Evolutionary conservation across 2,888 invertebrate genomes (phyloP).

Genomic region (Chaetogeoica ovagalla): DNA sequence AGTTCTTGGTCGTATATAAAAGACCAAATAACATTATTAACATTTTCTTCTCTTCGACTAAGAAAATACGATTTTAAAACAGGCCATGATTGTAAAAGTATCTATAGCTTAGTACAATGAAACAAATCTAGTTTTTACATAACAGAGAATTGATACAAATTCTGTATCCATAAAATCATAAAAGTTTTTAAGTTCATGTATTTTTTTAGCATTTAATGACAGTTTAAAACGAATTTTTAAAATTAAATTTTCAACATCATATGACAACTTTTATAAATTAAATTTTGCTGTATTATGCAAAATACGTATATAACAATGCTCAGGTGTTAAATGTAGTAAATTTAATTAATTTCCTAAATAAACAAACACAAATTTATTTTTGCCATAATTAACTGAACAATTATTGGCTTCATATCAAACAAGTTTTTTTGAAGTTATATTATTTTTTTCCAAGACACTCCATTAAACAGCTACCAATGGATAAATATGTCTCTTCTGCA

Average conservation of each 20-base stretch:
- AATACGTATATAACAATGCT: neutral
- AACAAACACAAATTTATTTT: too few species aligned
- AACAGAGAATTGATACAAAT: constrained; percentile 54
- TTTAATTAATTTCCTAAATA: too few species aligned
- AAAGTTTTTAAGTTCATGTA: constrained; percentile 54
- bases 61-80: constrained; percentile 54
- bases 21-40: constrained; percentile 20
- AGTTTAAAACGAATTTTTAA: constrained; percentile 56
- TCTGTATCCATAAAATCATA: constrained; percentile 55
- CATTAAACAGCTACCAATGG: too few species aligned
- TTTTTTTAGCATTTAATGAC: constrained; percentile 55
- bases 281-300: too few species aligned
- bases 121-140: constrained; percentile 55
- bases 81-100: constrained; percentile 48
- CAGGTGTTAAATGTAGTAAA: neutral
- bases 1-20: constrained; percentile 32
- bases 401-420: too few species aligned
- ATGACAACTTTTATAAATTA: constrained; percentile 48
- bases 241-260: constrained; percentile 56
- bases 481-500: too few species aligned
- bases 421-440: too few species aligned
- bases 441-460: too few species aligned
- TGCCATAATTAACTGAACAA: too few species aligned
- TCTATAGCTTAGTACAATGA: constrained; percentile 54
- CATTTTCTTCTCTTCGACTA: constrained; percentile 23